Evolutionary conservation across 2,797 vertebrate species (phyloP), one percentile per base, ranked within the genome.

Genomic region (Heteromormyrus szaboi): DNA sequence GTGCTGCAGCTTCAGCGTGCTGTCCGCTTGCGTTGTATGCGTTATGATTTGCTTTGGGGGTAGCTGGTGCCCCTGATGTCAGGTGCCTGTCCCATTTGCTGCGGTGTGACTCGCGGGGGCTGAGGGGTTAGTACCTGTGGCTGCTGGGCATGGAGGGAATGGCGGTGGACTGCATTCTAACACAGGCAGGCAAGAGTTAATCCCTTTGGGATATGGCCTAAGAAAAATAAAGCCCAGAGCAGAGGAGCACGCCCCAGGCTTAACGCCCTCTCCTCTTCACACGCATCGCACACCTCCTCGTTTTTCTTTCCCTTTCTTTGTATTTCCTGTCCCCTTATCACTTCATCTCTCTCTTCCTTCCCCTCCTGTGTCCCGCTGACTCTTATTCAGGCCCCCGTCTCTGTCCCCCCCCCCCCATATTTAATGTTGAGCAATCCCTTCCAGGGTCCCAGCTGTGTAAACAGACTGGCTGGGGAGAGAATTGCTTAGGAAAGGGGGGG

Each of bases 391-490:
- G 17, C 33, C 72, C 68, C 33, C n/a, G 76, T 68, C 81, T 87
- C 88, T 83, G 89, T 81, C 51, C 37, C 76, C 90, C 68, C 92
- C 92, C 94, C 92, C 93, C 86, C 94, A 95, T 95, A 95, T 96
- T 95, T 95, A 94, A 96, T 94, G 95, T 96, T 94, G 95, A 95
- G 95, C 95, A 96, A 95, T 95, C 94, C 91, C 94, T 95, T 95
- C 94, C 94, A 93, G 89, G 90, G 87, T 91, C 92, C 94, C 95
- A 96, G 95, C 96, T 96, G 96, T 96, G 95, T 95, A 95, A 96
- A 96, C 95, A 96, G 92, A 89, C 90, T 92, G 92, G 92, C 92
- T 93, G 87, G 86, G 91, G 90, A 91, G 90, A 93, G 92, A 93
- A 87, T 92, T 88, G 89, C 90, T 37, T 51, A 44, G 90, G 92